Conservation (phyloP, 35 echinoderm and acorn worm species). For the Heliocidaris erythrogramma region DNA sequence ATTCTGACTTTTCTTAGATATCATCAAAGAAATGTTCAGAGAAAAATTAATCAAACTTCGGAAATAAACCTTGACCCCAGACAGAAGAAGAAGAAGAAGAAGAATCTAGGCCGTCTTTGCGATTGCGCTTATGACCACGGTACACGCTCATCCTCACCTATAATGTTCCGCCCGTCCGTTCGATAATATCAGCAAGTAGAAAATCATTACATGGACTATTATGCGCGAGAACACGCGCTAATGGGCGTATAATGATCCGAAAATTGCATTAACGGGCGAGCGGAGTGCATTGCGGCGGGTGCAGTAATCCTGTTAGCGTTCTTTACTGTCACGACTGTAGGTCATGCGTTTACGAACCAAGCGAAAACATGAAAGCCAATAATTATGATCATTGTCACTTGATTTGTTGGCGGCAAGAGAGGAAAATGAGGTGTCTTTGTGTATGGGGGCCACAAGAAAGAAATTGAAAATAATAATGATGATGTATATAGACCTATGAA, state of each 20-base stretch:
- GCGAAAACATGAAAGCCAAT: neutral
- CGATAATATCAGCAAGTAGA: neutral
- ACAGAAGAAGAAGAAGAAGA: neutral
- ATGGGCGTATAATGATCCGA: constrained; percentile 18
- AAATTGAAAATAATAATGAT: neutral
- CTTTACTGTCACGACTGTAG: neutral
- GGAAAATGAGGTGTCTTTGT: neutral
- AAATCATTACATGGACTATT: constrained; percentile 21
- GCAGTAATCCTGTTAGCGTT: neutral
- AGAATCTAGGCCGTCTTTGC: neutral
- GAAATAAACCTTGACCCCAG: neutral
- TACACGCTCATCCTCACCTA: neutral
- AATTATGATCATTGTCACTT: neutral
- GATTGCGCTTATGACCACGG: neutral
- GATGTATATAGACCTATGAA: too few relatives aligned
- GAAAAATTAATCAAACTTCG: neutral
- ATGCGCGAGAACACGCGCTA: neutral
- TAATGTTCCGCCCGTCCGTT: neutral
- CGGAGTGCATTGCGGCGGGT: neutral
- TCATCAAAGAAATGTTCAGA: neutral
- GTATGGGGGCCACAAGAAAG: neutral
- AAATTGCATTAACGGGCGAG: neutral
- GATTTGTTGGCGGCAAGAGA: neutral
- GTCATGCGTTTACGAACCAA: constrained; percentile 14
- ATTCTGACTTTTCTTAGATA: neutral